phyloP scores from a whole-genome alignment of 2,888 invertebrate genomes.

The Caradrina clavipalpis region DNA sequence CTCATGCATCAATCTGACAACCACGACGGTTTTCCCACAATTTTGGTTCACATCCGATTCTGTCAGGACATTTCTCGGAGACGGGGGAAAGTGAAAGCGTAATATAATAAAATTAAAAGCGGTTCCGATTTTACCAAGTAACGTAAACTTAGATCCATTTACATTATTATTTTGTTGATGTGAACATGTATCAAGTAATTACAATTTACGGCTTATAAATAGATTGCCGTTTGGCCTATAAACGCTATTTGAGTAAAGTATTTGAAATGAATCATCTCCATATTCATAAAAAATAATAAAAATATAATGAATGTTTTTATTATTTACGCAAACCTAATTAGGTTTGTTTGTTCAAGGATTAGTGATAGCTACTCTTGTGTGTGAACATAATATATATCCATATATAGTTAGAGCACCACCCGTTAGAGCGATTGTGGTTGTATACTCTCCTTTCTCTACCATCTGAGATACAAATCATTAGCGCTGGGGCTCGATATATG shows the following conservation, averaged over 20 bases:
- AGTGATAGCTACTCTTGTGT: no score
- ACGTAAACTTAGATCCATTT: constrained; percentile 33
- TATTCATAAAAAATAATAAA: neutral
- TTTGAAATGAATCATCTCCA: neutral
- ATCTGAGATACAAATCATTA: no score
- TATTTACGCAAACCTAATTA: no score
- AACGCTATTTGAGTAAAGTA: neutral
- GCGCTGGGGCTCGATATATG: no score
- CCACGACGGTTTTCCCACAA: constrained; percentile 68
- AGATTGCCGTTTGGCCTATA: constrained; percentile 4
- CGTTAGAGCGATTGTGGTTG: no score
- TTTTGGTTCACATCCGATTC: constrained; percentile 61
- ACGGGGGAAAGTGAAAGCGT: constrained; percentile 33
- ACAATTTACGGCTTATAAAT: constrained; percentile 11
- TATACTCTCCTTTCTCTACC: no score
- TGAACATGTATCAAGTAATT: neutral
- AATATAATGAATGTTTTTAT: no score
- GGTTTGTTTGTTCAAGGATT: no score
- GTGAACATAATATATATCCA: no score
- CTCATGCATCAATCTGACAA: constrained; percentile 86
- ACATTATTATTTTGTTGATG: constrained; percentile 18
- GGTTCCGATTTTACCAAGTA: constrained; percentile 13
- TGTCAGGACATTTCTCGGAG: constrained; percentile 48
- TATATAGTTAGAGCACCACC: no score
- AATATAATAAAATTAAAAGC: constrained; percentile 24